Evolutionary conservation across 2,113 vertebrate genomes (phyloP).

Genomic region (Regulus satrapa): DNA sequence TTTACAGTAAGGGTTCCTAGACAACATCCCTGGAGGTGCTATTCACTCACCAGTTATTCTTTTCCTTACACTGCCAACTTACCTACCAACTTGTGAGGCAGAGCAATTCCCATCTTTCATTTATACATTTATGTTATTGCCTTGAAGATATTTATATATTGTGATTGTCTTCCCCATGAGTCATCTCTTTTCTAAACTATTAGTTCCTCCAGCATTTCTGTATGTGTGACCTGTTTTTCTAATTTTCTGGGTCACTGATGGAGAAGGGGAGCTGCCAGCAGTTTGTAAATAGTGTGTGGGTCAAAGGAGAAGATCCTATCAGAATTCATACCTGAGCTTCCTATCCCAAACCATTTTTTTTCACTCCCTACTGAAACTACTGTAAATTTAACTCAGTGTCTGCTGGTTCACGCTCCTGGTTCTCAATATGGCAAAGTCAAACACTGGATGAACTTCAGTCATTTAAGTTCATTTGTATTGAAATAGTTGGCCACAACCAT

Average conservation of each 20-base stretch:
- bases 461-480: neutral
- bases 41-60: neutral
- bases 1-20: neutral
- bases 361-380: neutral
- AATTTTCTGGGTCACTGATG: neutral
- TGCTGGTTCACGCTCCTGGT: neutral
- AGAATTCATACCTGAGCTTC: neutral
- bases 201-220: neutral
- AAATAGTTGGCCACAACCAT: neutral
- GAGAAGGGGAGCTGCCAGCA: neutral
- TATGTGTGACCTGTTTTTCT: neutral
- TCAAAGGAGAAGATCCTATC: neutral
- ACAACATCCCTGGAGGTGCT: neutral
- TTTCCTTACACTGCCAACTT: neutral
- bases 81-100: neutral
- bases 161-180: neutral
- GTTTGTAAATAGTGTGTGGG: neutral
- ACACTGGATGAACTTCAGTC: neutral
- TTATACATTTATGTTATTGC: neutral
- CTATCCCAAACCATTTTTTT: neutral
- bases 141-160: constrained; percentile 40
- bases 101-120: constrained; percentile 14
- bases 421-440: neutral
- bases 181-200: neutral
- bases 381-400: neutral